Evolutionary conservation across 2,888 invertebrate species (phyloP).

Genomic region (Phengaris alcon): DNA sequence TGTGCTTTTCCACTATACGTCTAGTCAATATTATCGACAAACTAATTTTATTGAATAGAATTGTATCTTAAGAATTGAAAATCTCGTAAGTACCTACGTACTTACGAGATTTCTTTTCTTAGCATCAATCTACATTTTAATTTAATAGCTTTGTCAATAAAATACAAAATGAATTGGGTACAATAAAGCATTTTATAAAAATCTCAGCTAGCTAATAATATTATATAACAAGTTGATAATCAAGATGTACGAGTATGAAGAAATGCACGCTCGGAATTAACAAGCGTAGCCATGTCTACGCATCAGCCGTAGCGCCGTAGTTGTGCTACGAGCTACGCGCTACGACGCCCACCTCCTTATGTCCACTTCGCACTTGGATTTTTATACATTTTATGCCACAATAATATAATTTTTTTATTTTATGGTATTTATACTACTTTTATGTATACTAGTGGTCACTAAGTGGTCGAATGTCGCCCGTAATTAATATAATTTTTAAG

Average conservation of each 20-base stretch:
- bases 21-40: background rate
- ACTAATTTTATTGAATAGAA: background rate
- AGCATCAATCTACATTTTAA: no score
- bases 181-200: background rate
- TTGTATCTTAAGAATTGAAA: no score
- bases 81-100: no score
- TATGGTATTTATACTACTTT: background rate
- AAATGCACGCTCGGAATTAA: background rate
- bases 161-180: background rate
- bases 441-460: no score
- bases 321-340: constrained; percentile 21
- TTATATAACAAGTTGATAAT: constrained; percentile 3
- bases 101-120: no score
- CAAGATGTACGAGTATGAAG: constrained; percentile 12
- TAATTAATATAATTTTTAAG: no score
- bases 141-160: no score
- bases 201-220: background rate
- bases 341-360: constrained; percentile 10
- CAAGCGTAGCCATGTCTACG: constrained; percentile 24
- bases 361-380: constrained; percentile 11
- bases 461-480: no score
- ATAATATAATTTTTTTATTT: background rate
- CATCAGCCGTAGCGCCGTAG: constrained; percentile 4
- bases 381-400: background rate
- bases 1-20: background rate